Evolutionary conservation across 2,888 invertebrate species (phyloP), one percentile per base, ranked within the genome.

Genomic region (Autographa pulchrina): DNA sequence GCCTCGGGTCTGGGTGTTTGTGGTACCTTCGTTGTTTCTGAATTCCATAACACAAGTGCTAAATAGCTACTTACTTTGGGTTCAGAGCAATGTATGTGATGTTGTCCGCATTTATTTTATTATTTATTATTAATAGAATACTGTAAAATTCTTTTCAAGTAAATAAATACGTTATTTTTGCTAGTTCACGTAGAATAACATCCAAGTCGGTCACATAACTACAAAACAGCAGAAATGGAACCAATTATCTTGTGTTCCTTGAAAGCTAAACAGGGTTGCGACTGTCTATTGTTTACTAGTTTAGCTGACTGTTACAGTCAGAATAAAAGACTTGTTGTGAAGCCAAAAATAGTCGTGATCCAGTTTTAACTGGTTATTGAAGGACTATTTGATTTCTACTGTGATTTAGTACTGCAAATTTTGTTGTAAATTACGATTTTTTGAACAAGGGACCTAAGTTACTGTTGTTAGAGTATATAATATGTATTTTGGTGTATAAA

Each of bases 191-290:
- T 6, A 13, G 48, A n/a, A 14, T 48, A 7, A 48, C 48, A 48
- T n/a, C 8, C n/a, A n/a, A 16, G n/a, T 48, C 48, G n/a, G n/a
- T 48, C 38, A 48, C 4, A 48, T 16, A 48, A 48, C 48, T n/a
- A 43, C 14, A 43, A 6, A 16, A n/a, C 16, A 14, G 14, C 43
- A 43, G 3, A n/a, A n/a, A 48, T n/a, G 7, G 48, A n/a, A 48
- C 48, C 48, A 48, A 48, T 48, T 48, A 48, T 48, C 16, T 48
- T n/a, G 48, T 48, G 38, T 48, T n/a, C n/a, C n/a, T 48, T 16
- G n/a, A 48, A 43, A 48, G 48, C n/a, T 48, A n/a, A 48, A 48
- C n/a, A 48, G 48, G 48, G 48, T n/a, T 48, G n/a, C 48, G n/a
- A 48, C n/a, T 16, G 8, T n/a, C 48, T 7, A 48, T 48, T 48